These are phyloP conservation scores for Xestia xanthographa DNA, from an alignment of 2,888 invertebrate genomes.

Conservation along the genomic window DNA sequence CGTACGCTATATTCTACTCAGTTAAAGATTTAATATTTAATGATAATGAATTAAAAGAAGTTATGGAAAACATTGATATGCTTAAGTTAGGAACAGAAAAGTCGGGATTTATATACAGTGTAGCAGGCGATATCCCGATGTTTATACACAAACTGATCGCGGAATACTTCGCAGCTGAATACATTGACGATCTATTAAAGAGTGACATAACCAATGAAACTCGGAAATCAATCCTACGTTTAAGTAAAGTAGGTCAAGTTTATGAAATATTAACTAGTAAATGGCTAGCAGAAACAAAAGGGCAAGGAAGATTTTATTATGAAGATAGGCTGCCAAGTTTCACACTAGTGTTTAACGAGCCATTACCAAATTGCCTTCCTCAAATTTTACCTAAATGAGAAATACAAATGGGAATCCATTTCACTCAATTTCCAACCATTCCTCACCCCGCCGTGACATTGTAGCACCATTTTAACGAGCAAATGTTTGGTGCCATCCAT, in stretches of 20 bases:
- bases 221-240: background rate
- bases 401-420: too few species aligned
- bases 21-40: background rate
- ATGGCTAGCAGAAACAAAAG: background rate
- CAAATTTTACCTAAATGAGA: too few species aligned
- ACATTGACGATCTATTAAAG: background rate
- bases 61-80: background rate
- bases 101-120: background rate
- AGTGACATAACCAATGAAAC: background rate
- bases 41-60: background rate
- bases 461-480: too few species aligned
- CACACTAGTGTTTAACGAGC: too few species aligned
- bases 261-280: background rate
- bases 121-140: background rate
- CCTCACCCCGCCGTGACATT: too few species aligned
- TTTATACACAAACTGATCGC: slow-evolving; percentile 1
- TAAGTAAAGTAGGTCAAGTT: background rate
- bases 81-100: background rate
- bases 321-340: too few species aligned
- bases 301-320: too few species aligned
- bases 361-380: too few species aligned
- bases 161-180: background rate
- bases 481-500: too few species aligned
- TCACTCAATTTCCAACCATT: too few species aligned
- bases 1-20: background rate